phyloP scores from a whole-genome alignment of 2,797 vertebrate genomes.

The Kryptolebias ocellatus region DNA sequence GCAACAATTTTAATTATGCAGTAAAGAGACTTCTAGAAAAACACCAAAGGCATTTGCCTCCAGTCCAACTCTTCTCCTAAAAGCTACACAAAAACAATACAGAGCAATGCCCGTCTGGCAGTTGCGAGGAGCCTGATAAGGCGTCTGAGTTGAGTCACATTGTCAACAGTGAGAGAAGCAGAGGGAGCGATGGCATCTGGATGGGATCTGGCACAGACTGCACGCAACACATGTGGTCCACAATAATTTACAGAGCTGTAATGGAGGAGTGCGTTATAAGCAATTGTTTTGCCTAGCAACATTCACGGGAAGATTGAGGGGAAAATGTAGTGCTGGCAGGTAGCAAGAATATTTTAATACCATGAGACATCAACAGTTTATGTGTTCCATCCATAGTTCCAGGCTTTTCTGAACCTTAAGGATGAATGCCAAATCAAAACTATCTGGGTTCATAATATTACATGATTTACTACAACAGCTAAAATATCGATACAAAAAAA shows the following conservation, averaged over 20 bases:
- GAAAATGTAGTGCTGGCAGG: slow-evolving; percentile 76
- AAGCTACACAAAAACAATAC: slow-evolving; percentile 10
- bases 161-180: slow-evolving; percentile 25
- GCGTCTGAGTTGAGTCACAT: slow-evolving; percentile 32
- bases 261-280: slow-evolving; percentile 70
- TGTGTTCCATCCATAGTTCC: slow-evolving; percentile 74
- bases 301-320: slow-evolving; percentile 71
- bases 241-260: slow-evolving; percentile 80
- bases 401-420: slow-evolving; percentile 60
- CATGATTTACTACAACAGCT: slow-evolving; percentile 47
- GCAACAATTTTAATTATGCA: slow-evolving; percentile 16
- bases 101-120: slow-evolving; percentile 3
- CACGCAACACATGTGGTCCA: slow-evolving; percentile 73
- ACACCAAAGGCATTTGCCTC: not conserved
- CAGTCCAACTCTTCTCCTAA: not conserved
- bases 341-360: slow-evolving; percentile 74
- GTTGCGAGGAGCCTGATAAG: slow-evolving; percentile 1
- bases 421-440: slow-evolving; percentile 62
- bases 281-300: slow-evolving; percentile 79
- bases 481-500: slow-evolving; percentile 18
- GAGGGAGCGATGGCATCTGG: slow-evolving; percentile 67
- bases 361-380: slow-evolving; percentile 77
- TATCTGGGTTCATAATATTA: slow-evolving; percentile 66
- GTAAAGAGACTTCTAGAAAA: slow-evolving; percentile 5
- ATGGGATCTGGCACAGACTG: slow-evolving; percentile 62